Conservation (phyloP, 2,797 vertebrate genomes). For the Psittacula echo region DNA sequence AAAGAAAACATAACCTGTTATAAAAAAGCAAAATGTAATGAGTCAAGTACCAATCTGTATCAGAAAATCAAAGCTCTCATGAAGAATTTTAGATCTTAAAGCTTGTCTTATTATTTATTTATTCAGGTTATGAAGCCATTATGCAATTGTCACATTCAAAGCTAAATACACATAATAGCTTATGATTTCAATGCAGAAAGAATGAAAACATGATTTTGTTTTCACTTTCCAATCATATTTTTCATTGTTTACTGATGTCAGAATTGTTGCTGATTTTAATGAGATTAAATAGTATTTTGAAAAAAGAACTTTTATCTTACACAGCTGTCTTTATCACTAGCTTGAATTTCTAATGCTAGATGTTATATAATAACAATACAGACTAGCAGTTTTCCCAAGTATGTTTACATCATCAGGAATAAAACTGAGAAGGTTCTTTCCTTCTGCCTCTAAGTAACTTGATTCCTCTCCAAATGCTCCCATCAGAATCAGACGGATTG, state of each 20-base stretch:
- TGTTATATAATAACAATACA: not conserved
- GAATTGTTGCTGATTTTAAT: not conserved
- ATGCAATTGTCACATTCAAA: not conserved
- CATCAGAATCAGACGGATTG: not conserved
- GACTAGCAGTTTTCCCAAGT: not conserved
- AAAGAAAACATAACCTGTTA: not conserved
- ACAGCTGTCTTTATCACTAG: not conserved
- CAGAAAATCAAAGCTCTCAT: not conserved
- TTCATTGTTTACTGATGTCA: not conserved
- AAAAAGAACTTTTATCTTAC: not conserved
- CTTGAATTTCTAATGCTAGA: not conserved
- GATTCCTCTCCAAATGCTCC: not conserved
- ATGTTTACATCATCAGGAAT: not conserved
- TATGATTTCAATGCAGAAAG: not conserved
- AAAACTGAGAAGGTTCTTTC: not conserved
- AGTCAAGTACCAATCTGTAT: not conserved
- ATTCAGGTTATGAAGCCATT: not conserved
- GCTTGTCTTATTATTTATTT: not conserved
- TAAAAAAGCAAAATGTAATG: not conserved
- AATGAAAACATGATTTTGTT: not conserved
- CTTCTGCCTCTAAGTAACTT: not conserved
- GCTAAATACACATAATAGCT: not conserved
- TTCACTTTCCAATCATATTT: not conserved
- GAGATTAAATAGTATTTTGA: not conserved
- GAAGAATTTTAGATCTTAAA: not conserved